These are phyloP conservation scores for Margarornis squamiger DNA, from an alignment of 2,797 vertebrate species.

Conservation along the genomic window DNA sequence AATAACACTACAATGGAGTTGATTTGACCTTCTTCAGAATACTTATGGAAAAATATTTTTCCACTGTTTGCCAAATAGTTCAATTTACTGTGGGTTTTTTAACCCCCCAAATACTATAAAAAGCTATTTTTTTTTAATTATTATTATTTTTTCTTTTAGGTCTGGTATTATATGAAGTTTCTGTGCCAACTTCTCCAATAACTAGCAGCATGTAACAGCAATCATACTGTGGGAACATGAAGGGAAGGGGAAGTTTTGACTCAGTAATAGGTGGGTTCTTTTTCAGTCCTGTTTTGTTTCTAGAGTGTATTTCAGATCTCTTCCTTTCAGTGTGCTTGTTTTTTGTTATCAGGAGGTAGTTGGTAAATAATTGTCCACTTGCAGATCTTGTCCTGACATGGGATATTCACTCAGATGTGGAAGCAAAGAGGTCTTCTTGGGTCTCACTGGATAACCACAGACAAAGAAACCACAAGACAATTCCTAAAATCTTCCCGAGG, in stretches of 20 bases:
- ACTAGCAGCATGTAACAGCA: background rate
- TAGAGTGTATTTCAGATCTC: background rate
- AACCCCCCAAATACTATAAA: background rate
- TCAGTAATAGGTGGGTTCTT: background rate
- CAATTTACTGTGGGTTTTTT: background rate
- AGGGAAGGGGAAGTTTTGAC: background rate
- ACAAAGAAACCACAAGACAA: background rate
- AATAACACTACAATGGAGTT: background rate
- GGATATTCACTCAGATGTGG: background rate
- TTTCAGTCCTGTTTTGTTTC: background rate
- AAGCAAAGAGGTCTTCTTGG: background rate
- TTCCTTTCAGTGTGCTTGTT: accelerated
- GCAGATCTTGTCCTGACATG: background rate
- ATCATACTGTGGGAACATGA: background rate
- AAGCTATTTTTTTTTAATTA: no score
- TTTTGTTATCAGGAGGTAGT: background rate
- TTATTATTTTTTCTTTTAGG: background rate
- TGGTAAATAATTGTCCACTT: background rate
- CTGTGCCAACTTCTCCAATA: background rate
- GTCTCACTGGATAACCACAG: background rate
- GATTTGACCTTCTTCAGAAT: background rate
- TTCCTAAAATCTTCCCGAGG: background rate
- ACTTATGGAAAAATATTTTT: background rate
- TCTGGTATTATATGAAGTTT: background rate
- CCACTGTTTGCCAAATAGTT: background rate